These are phyloP conservation scores for Pteronura brasiliensis DNA, from an alignment of 2,113 vertebrate genomes.

Conservation along the genomic window DNA sequence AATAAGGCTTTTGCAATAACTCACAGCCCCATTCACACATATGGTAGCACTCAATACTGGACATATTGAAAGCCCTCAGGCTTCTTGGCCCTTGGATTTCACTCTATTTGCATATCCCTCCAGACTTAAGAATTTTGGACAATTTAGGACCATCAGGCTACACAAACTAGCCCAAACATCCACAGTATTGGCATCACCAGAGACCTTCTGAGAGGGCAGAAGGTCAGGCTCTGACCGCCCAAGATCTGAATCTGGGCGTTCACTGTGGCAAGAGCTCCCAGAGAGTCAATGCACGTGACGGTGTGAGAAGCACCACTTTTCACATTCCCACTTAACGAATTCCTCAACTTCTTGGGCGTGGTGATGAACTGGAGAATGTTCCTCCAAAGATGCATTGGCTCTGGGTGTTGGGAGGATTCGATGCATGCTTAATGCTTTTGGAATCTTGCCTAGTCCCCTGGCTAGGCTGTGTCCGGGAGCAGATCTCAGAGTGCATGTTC, in stretches of 20 bases:
- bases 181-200: accelerated
- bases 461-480: neutral
- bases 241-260: accelerated
- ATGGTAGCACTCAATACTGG: neutral
- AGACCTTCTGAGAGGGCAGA: accelerated
- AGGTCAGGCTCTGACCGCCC: neutral
- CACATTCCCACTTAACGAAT: no score
- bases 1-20: neutral
- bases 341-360: accelerated
- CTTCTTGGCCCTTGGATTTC: no score
- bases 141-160: neutral
- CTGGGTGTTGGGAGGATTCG: neutral
- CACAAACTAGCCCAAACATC: no score
- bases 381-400: neutral
- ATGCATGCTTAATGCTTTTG: accelerated
- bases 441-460: neutral
- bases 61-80: neutral
- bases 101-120: accelerated
- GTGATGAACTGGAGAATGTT: neutral
- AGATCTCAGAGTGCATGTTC: neutral
- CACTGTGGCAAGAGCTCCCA: no score
- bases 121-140: accelerated
- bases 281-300: accelerated
- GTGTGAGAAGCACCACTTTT: neutral
- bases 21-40: neutral